Evolutionary conservation across 35 echinoderm and acorn worm genomes (phyloP), one percentile per base, ranked within the genome.

Genomic region (Anneissia japonica): DNA sequence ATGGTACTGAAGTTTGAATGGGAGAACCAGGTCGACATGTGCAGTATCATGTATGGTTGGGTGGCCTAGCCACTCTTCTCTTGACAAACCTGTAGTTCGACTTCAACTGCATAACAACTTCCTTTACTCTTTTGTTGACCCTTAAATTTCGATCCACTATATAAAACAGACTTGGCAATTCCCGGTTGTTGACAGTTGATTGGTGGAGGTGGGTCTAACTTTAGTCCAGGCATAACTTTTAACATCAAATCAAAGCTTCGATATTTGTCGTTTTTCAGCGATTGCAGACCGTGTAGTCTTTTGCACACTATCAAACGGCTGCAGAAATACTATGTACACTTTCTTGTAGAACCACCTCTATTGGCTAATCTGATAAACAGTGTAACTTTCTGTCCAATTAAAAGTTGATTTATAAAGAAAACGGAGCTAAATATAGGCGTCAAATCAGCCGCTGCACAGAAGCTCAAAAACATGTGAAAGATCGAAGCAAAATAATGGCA

Each of bases 41-140:
- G n/a, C n/a, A n/a, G n/a, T n/a, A n/a, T n/a, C n/a, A 9, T 16
- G 9, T 6, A 9, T 12, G 10, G 1, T 23, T 64, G 7, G 73
- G 3, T 75, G 30, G 31, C 75, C 31, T 77, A 77, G 23, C 5
- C 31, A 4, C 7, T 9, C 10, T 26, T 32, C 3, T 10, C 26
- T 1, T 32, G 75, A 77, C 79, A 17, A 38, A 97, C 94, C 89
- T 99, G 96, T 35, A 99, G 86, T 83, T 99, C 96, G n/a, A 99
- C 96, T 89, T 94, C 96, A 78, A 97, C 96, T n/a, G 91, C 92
- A 79, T 99, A 99, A 73, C 92, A 91, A 77, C 91, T 99, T 12
- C 96, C 96, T 84, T 94, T 99, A 81, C 96, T 99, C 80, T 99
- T 99, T 77, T 99, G 96, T 46, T 81, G 88, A 31, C 96, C 92